Base-by-base conservation (phyloP, 2,797 vertebrate genomes). In the Fistularia commersonii region DNA sequence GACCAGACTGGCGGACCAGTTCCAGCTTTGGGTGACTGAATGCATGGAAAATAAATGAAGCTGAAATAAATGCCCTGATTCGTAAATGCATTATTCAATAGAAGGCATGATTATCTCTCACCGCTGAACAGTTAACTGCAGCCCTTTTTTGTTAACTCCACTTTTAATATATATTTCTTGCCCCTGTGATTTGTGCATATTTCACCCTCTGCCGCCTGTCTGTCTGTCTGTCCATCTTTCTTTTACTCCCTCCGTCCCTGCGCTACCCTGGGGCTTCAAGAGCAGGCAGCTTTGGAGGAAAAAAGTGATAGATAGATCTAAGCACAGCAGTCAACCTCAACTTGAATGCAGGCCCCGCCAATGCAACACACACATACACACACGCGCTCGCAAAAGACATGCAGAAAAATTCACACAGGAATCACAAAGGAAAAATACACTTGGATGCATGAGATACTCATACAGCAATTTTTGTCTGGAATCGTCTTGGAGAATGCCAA, bases 181-280 rank as follows among this genome's bases (percentile, higher is more conserved):
- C 46, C 31, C 60, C 49, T 61, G 63, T 48, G 66, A 48, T 64
- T 65, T 69, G 62, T 11, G 38, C 58, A 54, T 63, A 46, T 61
- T n/a, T n/a, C n/a, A n/a, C n/a, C n/a, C n/a, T n/a, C n/a, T n/a
- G n/a, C n/a, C 40, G 48, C 31, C 46, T 47, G 5, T 7, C 41
- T 51, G 32, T 41, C 33, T 39, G 10, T 49, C 38, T 55, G 39
- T 44, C 41, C 57, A 60, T 57, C 39, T 58, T 54, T 57, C 12
- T 59, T 23, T 48, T 31, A 14, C 23, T 45, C 32, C 11, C n/a
- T n/a, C n/a, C n/a, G n/a, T n/a, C n/a, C n/a, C n/a, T n/a, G n/a
- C n/a, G n/a, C n/a, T n/a, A n/a, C n/a, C n/a, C n/a, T n/a, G n/a
- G n/a, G n/a, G n/a, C n/a, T n/a, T n/a, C n/a, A n/a, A n/a, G n/a